Evolutionary conservation across 1,140 invertebrate genomes (phyloP).

Genomic region (Neomicropteryx cornuta): DNA sequence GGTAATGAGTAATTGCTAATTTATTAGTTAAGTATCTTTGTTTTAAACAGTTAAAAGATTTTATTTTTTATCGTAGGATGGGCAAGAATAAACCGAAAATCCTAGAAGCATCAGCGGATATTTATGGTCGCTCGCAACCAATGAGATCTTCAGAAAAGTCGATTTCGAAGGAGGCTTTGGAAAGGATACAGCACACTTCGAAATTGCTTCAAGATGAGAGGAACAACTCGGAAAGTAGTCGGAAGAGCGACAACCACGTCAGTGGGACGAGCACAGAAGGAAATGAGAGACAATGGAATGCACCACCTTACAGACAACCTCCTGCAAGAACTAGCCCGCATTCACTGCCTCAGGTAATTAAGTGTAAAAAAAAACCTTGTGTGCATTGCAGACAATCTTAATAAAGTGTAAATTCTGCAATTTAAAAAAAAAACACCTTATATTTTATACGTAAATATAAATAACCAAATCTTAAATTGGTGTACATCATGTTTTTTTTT

Average conservation of each 20-base stretch:
- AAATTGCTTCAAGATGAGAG: constrained; percentile 22
- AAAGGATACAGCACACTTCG: constrained; percentile 22
- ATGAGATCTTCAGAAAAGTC: constrained; percentile 35
- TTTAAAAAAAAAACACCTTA: no score
- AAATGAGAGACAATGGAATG: constrained; percentile 21
- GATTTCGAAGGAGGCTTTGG: constrained; percentile 24
- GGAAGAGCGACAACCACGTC: constrained; percentile 13
- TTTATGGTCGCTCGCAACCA: constrained; percentile 34
- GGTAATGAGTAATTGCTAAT: no score
- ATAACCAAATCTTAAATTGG: no score
- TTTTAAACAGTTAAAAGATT: no score
- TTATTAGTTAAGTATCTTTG: no score
- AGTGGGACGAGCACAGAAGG: constrained; percentile 8
- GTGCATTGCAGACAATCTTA: no score
- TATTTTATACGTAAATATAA: no score
- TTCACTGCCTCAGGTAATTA: constrained; percentile 13
- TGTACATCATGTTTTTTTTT: no score
- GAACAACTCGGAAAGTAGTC: constrained; percentile 22
- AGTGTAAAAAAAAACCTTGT: no score
- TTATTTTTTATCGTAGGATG: constrained; percentile 39
- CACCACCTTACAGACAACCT: constrained; percentile 15
- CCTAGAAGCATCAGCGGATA: constrained; percentile 26
- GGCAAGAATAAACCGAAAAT: constrained; percentile 56
- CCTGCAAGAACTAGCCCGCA: constrained; percentile 13
- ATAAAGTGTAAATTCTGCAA: no score